These are phyloP conservation scores for Holocentrus rufus DNA, from an alignment of 2,797 vertebrate species.

Conservation along the genomic window DNA sequence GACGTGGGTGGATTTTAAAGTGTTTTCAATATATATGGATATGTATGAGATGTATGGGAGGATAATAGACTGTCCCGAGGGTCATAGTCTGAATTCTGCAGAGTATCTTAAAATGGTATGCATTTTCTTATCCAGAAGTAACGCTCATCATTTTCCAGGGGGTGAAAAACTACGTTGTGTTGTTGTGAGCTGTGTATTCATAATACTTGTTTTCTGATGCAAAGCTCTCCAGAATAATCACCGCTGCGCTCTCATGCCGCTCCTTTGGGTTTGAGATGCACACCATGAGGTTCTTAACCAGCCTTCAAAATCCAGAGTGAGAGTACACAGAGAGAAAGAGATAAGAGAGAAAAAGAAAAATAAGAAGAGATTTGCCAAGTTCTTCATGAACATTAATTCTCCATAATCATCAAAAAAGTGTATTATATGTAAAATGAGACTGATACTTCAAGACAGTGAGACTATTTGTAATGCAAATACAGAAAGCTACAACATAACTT, in stretches of 20 bases:
- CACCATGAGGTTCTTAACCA: constrained; percentile 81
- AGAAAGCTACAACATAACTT: too few species aligned
- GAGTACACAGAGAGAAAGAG: not conserved
- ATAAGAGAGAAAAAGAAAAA: not conserved
- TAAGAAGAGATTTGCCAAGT: not conserved
- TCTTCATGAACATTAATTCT: too few species aligned
- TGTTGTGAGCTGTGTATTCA: constrained; percentile 17
- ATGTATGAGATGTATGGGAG: constrained; percentile 45
- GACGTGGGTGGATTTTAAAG: constrained; percentile 41
- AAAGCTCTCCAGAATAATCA: constrained; percentile 82
- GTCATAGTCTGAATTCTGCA: constrained; percentile 23
- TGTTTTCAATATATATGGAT: constrained; percentile 49
- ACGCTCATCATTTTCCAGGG: constrained; percentile 24
- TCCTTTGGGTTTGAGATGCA: constrained; percentile 73
- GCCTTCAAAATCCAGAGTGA: constrained; percentile 76
- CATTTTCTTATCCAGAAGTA: constrained; percentile 7
- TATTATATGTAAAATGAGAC: too few species aligned
- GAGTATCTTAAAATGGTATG: constrained; percentile 16
- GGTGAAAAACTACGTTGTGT: constrained; percentile 4
- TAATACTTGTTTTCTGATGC: constrained; percentile 84
- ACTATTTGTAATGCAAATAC: not conserved
- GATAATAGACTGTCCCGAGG: constrained; percentile 34
- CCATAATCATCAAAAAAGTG: too few species aligned
- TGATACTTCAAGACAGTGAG: not conserved
- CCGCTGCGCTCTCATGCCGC: constrained; percentile 72